Evolutionary conservation across 1,140 invertebrate genomes (phyloP).

Genomic region (Drosophila micromelanica): DNA sequence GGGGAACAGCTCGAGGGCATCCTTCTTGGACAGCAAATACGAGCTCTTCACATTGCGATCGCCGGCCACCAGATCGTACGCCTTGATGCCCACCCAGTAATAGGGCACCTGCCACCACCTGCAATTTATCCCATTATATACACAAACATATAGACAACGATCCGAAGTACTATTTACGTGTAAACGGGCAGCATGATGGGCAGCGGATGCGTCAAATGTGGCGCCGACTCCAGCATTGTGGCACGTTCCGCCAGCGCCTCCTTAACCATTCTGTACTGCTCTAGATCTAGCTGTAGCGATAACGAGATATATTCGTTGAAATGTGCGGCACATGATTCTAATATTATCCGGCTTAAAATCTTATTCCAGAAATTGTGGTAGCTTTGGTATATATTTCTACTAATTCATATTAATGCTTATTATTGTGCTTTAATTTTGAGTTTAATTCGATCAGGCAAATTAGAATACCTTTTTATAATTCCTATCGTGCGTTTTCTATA

Average conservation of each 20-base stretch:
- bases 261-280: conserved; percentile 98
- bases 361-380: too few relatives aligned
- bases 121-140: not conserved
- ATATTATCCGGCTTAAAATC: too few relatives aligned
- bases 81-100: conserved; percentile 99
- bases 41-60: conserved; percentile 97
- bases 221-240: conserved; percentile 97
- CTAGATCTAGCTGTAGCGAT: conserved; percentile 90
- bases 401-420: too few relatives aligned
- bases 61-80: conserved; percentile 99
- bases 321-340: too few relatives aligned
- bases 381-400: too few relatives aligned
- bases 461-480: too few relatives aligned
- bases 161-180: conserved; percentile 88
- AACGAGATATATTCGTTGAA: conserved; percentile 14
- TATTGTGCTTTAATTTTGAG: too few relatives aligned
- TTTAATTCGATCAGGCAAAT: too few relatives aligned
- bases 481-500: too few relatives aligned
- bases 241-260: conserved; percentile 98
- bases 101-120: conserved; percentile 99
- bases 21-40: conserved; percentile 96
- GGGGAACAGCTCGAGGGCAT: conserved; percentile 98
- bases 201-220: conserved; percentile 97
- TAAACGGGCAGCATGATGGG: conserved; percentile 99
- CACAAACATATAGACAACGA: conserved; percentile 1